Conservation (phyloP, 2,797 vertebrate genomes). For the Luscinia luscinia region DNA sequence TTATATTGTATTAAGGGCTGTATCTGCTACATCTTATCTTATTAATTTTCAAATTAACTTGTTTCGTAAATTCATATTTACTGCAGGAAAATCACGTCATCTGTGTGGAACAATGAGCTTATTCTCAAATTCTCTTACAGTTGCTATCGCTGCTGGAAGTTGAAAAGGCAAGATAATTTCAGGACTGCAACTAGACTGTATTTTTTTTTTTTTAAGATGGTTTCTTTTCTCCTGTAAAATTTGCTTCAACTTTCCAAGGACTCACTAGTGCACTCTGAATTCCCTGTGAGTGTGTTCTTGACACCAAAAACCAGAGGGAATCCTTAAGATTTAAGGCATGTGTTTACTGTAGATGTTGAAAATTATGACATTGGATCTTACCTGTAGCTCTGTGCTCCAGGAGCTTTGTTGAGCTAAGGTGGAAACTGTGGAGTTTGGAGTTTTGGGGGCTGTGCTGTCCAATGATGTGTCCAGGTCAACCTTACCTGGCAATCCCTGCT, state of each 20-base stretch:
- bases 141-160: neutral
- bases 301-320: neutral
- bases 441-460: neutral
- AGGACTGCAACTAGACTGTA: rapidly evolving
- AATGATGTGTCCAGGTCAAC: neutral
- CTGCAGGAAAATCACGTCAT: neutral
- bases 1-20: neutral
- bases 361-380: neutral
- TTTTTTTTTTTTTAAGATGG: neutral
- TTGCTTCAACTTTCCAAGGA: neutral
- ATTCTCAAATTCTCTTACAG: neutral
- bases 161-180: neutral
- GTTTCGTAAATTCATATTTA: neutral
- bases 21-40: neutral
- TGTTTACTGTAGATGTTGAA: neutral
- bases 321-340: neutral
- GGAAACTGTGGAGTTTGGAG: neutral
- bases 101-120: neutral
- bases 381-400: neutral
- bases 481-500: neutral
- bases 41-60: neutral
- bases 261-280: neutral
- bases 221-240: neutral
- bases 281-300: neutral
- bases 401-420: neutral